These are phyloP conservation scores for Nasonia longicornis DNA, from an alignment of 1,140 invertebrate genomes.

Conservation along the genomic window DNA sequence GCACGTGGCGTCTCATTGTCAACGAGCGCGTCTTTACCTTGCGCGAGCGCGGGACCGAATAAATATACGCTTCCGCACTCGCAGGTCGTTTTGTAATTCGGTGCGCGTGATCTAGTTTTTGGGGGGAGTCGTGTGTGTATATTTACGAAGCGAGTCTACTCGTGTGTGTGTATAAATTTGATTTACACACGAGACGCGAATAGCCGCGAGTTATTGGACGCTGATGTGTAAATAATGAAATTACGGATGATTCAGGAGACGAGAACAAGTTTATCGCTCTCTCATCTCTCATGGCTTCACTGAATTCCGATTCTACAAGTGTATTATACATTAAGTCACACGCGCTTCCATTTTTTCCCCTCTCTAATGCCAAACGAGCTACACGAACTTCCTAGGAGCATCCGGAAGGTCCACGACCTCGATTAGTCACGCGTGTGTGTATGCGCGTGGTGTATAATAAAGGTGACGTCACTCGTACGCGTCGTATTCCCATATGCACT, in stretches of 20 bases:
- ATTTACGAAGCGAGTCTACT: too few species aligned
- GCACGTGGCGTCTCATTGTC: neutral
- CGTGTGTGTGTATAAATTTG: too few species aligned
- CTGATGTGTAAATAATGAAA: too few species aligned
- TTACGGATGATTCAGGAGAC: too few species aligned
- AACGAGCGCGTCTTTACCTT: neutral
- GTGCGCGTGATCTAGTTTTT: neutral
- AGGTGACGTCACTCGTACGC: neutral
- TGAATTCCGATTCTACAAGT: too few species aligned
- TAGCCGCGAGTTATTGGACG: too few species aligned
- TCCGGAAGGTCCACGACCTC: conserved; percentile 17
- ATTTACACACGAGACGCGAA: too few species aligned
- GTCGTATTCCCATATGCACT: neutral
- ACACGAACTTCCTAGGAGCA: neutral
- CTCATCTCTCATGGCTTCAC: too few species aligned
- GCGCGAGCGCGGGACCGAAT: neutral
- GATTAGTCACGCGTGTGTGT: neutral
- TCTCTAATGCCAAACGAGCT: neutral
- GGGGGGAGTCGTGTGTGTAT: neutral
- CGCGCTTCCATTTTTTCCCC: neutral
- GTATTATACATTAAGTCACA: too few species aligned
- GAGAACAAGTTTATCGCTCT: too few species aligned
- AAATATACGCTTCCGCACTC: neutral
- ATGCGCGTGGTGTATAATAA: neutral
- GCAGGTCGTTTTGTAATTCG: neutral